Evolutionary conservation across 2,113 vertebrate genomes (phyloP).

Genomic region (Trinectes maculatus): DNA sequence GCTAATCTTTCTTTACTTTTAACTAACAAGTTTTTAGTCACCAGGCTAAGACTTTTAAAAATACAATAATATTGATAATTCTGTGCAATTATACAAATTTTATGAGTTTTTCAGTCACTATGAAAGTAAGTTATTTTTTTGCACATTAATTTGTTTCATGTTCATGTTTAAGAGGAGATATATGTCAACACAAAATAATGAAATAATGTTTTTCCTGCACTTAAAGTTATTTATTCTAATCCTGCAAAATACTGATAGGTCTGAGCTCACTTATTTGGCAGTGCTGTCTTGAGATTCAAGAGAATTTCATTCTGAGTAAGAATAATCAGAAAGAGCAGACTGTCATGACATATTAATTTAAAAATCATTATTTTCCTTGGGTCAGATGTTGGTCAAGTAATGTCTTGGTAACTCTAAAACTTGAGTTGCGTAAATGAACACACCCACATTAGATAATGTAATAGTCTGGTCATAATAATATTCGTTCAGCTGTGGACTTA

Average conservation of each 20-base stretch:
- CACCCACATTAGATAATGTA: conserved; percentile 33
- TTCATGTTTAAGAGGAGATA: neutral
- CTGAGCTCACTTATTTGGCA: conserved; percentile 25
- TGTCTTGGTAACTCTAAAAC: conserved; percentile 7
- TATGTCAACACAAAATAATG: neutral
- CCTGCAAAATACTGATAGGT: conserved; percentile 9
- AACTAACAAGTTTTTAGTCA: neutral
- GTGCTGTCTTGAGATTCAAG: neutral
- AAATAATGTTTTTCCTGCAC: no score
- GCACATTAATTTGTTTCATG: no score
- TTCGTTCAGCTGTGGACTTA: conserved; percentile 4
- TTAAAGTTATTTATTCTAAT: conserved; percentile 22
- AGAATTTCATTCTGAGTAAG: conserved; percentile 26
- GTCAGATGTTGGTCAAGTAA: conserved; percentile 18
- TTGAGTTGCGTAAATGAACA: neutral
- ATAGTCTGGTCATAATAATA: neutral
- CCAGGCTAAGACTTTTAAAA: neutral
- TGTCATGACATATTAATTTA: conserved; percentile 14
- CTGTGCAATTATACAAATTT: neutral
- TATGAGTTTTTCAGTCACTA: neutral
- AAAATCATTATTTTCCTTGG: conserved; percentile 6
- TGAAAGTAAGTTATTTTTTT: no score
- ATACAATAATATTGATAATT: neutral
- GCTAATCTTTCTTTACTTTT: no score
- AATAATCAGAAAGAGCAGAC: conserved; percentile 1